phyloP scores from a whole-genome alignment of 1,140 invertebrate genomes.

The Drosophila setifemur region DNA sequence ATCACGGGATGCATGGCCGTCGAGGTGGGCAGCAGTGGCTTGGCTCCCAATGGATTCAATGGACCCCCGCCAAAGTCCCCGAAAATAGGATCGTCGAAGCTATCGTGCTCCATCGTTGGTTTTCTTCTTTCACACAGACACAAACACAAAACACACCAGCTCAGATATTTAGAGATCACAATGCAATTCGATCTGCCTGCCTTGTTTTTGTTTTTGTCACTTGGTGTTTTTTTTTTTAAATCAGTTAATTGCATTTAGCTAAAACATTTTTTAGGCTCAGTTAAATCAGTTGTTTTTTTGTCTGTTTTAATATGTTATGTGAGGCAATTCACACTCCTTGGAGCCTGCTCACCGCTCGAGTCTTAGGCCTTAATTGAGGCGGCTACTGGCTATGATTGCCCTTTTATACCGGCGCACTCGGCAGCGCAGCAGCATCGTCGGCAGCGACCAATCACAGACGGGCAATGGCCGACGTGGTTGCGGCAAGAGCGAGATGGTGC shows the following conservation, averaged over 20 bases:
- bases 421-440: slow-evolving; percentile 41
- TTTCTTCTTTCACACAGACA: not conserved
- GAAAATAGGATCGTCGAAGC: slow-evolving; percentile 90
- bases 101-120: slow-evolving; percentile 86
- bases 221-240: slow-evolving; percentile 44
- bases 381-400: slow-evolving; percentile 80
- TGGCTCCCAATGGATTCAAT: slow-evolving; percentile 77
- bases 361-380: slow-evolving; percentile 80
- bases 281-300: not conserved
- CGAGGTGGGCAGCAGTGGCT: slow-evolving; percentile 79
- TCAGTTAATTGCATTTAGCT: slow-evolving; percentile 77
- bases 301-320: slow-evolving; percentile 3
- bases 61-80: slow-evolving; percentile 85
- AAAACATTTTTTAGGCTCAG: slow-evolving; percentile 26
- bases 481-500: slow-evolving; percentile 14
- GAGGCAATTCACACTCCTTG: slow-evolving; percentile 25
- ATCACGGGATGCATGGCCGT: slow-evolving; percentile 85
- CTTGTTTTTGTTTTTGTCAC: not conserved
- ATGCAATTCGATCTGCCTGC: slow-evolving; percentile 22
- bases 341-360: slow-evolving; percentile 52
- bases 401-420: slow-evolving; percentile 78
- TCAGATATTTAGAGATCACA: not conserved
- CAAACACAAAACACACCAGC: slow-evolving; percentile 10
- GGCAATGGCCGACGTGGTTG: slow-evolving; percentile 53
- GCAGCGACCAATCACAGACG: slow-evolving; percentile 65